Evolutionary conservation across 1,140 invertebrate species (phyloP).

Genomic region (Asbolus verrucosus): DNA sequence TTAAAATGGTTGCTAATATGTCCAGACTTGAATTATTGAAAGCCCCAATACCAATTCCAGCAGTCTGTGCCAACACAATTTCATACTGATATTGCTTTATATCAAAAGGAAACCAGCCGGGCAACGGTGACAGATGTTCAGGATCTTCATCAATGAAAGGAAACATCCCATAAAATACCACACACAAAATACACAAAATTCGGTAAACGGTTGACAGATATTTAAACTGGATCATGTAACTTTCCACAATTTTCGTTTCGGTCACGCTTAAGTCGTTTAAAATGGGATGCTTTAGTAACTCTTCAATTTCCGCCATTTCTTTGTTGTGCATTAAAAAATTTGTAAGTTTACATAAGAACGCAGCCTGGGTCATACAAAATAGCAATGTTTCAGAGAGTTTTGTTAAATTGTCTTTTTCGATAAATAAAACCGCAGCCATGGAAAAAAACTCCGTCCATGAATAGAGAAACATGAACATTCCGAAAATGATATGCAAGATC

Average conservation of each 20-base stretch:
- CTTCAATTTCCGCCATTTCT: not conserved
- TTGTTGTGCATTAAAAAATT: slow-evolving; percentile 38
- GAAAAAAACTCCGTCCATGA: slow-evolving; percentile 14
- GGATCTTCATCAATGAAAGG: slow-evolving; percentile 41
- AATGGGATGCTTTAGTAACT: not conserved
- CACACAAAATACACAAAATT: slow-evolving; percentile 33
- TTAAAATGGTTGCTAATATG: slow-evolving; percentile 15
- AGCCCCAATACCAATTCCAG: slow-evolving; percentile 18
- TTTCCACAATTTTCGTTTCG: not conserved
- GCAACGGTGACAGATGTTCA: slow-evolving; percentile 39
- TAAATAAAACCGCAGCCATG: slow-evolving; percentile 1
- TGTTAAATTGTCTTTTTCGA: slow-evolving; percentile 38
- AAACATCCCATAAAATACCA: slow-evolving; percentile 43
- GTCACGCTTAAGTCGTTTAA: not conserved
- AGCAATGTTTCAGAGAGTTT: slow-evolving; percentile 39
- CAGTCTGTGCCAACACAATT: not conserved
- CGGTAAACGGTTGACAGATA: slow-evolving; percentile 13
- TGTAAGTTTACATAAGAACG: slow-evolving; percentile 40
- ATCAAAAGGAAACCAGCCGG: slow-evolving; percentile 45
- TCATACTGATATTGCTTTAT: slow-evolving; percentile 21
- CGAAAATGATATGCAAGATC: not conserved
- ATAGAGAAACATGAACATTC: not conserved
- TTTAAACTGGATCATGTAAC: not conserved
- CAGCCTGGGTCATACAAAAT: slow-evolving; percentile 42
- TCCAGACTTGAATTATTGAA: slow-evolving; percentile 29